Base-by-base conservation (phyloP, 2,888 invertebrate genomes). In the Drosophila subquinaria region DNA sequence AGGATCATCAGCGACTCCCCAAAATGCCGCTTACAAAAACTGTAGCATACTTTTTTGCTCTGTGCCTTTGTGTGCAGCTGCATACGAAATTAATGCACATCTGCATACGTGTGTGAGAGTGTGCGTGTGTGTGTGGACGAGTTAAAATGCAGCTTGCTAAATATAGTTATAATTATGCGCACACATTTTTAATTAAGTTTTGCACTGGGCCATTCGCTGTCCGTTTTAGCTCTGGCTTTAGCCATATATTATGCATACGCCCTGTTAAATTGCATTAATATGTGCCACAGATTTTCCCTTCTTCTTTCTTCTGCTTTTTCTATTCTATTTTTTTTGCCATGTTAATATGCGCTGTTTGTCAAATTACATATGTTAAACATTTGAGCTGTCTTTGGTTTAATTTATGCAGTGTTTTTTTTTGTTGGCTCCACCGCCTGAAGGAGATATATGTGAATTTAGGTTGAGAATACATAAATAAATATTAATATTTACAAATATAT, bases 131-230 rank as follows among this genome's bases (percentile, higher is more conserved):
- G 38, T 64, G 59, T 61, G 67, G 61, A 55, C 67, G 64, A 65
- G 57, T 35, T 42, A 69, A 68, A 69, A 56, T 63, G 50, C 71
- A 81, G 77, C 86, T 69, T 73, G 81, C 87, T 86, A 86, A 86
- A 86, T 88, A 88, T 83, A 86, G 86, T 88, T 88, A 88, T 87
- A 87, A 89, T 87, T 87, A 87, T 87, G 89, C 85, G 79, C 87
- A 77, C 82, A 89, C 76, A 89, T 87, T 87, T 87, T 87, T 87
- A 87, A 87, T 87, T 89, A 89, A 87, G 89, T 89, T 87, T 87
- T 70, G 78, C 76, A 52, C 63, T 66, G 81, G 65, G 56, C 73
- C 63, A 30, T n/a, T 43, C 40, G 42, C 69, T 57, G 74, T 52
- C 70, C 78, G 74, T 50, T 76, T 48, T 53, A 55, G 62, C 73